A percentile compares a stretch with the other conserved stretches of the same genome.
Evolutionary conservation across 1,140 invertebrate species (phyloP).

Genomic region (Forficula auricularia): DNA sequence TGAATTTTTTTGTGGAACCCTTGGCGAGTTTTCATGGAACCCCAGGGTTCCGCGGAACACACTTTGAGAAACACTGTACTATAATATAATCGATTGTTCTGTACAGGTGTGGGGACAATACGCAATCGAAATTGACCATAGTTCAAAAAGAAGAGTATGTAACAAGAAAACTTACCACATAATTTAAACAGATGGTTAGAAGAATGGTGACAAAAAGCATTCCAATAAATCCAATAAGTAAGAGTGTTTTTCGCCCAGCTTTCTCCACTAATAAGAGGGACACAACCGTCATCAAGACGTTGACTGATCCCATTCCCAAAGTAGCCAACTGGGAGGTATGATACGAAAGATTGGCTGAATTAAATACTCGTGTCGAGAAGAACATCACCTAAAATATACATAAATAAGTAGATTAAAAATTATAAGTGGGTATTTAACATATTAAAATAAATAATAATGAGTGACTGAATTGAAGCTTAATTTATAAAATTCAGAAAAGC

Average conservation of each 20-base stretch:
- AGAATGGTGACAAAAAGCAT: conserved; percentile 31
- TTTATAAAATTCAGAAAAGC: no score
- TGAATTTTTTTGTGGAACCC: no score
- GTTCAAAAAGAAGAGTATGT: neutral
- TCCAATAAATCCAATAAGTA: conserved; percentile 30
- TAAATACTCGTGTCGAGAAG: conserved; percentile 34
- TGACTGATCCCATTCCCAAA: conserved; percentile 38
- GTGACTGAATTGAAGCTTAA: no score
- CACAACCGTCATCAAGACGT: conserved; percentile 38
- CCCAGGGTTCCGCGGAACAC: no score
- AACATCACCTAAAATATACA: conserved; percentile 28
- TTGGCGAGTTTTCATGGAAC: no score
- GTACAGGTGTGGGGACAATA: no score
- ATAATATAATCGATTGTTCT: no score
- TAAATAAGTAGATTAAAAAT: no score
- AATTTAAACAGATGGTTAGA: conserved; percentile 28
- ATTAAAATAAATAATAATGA: no score
- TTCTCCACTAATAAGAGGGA: conserved; percentile 38
- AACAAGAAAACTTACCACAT: conserved; percentile 1
- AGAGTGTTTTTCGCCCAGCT: conserved; percentile 34
- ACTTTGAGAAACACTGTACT: no score
- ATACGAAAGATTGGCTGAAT: conserved; percentile 27
- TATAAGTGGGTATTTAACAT: no score
- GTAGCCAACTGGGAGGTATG: conserved; percentile 32
- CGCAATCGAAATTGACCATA: no score